Base-by-base conservation (phyloP, 2,888 invertebrate genomes). In the Peribatodes rhomboidaria region DNA sequence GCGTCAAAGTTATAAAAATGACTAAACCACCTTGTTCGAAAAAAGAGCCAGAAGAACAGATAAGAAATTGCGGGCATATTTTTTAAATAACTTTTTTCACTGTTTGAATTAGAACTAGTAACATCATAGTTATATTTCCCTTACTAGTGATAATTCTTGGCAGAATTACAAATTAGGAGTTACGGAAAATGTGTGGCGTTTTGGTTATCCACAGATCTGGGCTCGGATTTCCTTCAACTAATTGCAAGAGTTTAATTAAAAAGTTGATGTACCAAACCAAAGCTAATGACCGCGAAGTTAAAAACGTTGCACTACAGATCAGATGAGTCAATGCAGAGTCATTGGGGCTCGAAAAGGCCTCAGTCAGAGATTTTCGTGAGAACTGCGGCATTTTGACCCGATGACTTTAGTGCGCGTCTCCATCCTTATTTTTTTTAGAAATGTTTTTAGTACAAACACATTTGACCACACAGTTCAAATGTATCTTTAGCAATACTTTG, bases 241-340 rank as follows among this genome's bases (percentile, higher is more conserved):
- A 49, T 47, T 44, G 8, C 39, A 47, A 57, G 39, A 54, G 57
- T 65, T 65, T 52, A 60, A 69, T 56, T 64, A 59, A 61, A 54
- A 47, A 58, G 66, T 62, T 68, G 61, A 68, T 65, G 71, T 63
- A 64, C 67, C 39, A 59, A 67, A 64, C 67, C 39, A 59, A 67
- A 67, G 64, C 60, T 46, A 69, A 64, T 67, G 63, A 57, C 60
- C 56, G 52, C 37, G 41, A 44, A 64, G 64, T 56, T 57, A 47
- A 57, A 58, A 62, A n/a, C 61, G 59, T 67, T 65, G 55, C 65
- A 66, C 62, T 61, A 44, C n/a, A 54, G 53, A 22, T 35, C 49
- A 65, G 66, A 65, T 73, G 71, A 70, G 57, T 69, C 73, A 73
- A 52, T 67, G 68, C 57, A 60, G 52, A 66, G 68, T 69, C 72